Evolutionary conservation across 2,113 vertebrate species (phyloP), one percentile per base, ranked within the genome.

Genomic region (Hippocampus guttulatus): DNA sequence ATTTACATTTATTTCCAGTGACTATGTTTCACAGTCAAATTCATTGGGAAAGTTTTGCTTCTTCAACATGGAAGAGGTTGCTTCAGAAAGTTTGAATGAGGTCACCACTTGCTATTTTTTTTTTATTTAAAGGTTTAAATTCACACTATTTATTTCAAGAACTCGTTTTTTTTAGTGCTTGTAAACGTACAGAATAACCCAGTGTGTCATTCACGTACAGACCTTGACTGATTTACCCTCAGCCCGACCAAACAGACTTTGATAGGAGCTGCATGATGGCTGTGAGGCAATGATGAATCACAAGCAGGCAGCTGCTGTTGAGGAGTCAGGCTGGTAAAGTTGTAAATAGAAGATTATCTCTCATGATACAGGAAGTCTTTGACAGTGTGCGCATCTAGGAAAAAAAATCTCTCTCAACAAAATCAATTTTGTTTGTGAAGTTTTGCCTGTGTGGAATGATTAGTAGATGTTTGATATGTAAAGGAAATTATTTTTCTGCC

Each of bases 261-360:
- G 55, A 11, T 60, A 58, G 27, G 27, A 14, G 14, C 71, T 71
- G 77, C 1, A 64, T 12, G 40, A 67, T 30, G 21, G 63, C 69
- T 54, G 68, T 80, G 76, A 85, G 74, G 69, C 76, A 77, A 75
- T 68, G 68, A 75, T 66, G 75, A 84, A 75, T 77, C 81, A 73
- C 75, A 76, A 63, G 57, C 70, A 69, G 52, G 4, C 70, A 1
- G 23, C 27, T 62, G 69, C 70, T 21, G 61, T 69, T 8, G 55
- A 64, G 70, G 70, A 73, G 69, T 73, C 8, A 21, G 66, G 61
- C 60, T 27, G 60, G 70, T 79, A 51, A 38, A 75, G 73, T 68
- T 74, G 38, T 64, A 74, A 67, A 69, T 64, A 20, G 73, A 69
- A 83, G 69, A 83, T 76, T 73, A 80, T 77, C 75, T 68, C 67